phyloP scores from a whole-genome alignment of 1,140 invertebrate species.

The Aphelenchoides avenae region DNA sequence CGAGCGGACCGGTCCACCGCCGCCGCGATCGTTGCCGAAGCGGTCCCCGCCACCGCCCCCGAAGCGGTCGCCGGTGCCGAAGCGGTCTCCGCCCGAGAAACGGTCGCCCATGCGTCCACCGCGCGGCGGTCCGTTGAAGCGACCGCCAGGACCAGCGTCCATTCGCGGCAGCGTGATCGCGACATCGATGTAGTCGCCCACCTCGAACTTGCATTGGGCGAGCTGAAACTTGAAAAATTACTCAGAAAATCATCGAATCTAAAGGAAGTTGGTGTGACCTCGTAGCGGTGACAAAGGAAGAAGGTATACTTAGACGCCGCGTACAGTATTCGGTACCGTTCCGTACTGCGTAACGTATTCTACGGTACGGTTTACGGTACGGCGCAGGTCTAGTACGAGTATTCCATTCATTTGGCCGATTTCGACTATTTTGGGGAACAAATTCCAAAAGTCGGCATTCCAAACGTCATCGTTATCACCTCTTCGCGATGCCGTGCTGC shows the following conservation, averaged over 20 bases:
- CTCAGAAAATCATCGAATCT: constrained; percentile 9
- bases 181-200: constrained; percentile 94
- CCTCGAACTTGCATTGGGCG: constrained; percentile 75
- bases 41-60: constrained; percentile 19
- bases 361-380: too few relatives aligned
- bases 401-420: too few relatives aligned
- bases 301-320: too few relatives aligned
- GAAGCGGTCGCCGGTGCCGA: constrained; percentile 16
- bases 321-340: too few relatives aligned
- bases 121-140: constrained; percentile 18
- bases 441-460: too few relatives aligned
- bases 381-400: too few relatives aligned
- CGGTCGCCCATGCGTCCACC: too few relatives aligned
- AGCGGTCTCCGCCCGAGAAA: background rate
- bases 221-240: constrained; percentile 61
- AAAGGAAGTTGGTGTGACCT: constrained; percentile 5
- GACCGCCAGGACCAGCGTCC: constrained; percentile 6
- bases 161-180: constrained; percentile 86
- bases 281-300: too few relatives aligned
- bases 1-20: background rate
- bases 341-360: too few relatives aligned
- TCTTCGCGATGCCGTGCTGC: too few relatives aligned
- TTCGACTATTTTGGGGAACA: too few relatives aligned
- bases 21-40: background rate
- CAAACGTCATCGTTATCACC: too few relatives aligned